A percentile compares a stretch with the other conserved stretches of the same genome.
Evolutionary conservation across 2,113 vertebrate genomes (phyloP).

Genomic region (Actinemys pallida): DNA sequence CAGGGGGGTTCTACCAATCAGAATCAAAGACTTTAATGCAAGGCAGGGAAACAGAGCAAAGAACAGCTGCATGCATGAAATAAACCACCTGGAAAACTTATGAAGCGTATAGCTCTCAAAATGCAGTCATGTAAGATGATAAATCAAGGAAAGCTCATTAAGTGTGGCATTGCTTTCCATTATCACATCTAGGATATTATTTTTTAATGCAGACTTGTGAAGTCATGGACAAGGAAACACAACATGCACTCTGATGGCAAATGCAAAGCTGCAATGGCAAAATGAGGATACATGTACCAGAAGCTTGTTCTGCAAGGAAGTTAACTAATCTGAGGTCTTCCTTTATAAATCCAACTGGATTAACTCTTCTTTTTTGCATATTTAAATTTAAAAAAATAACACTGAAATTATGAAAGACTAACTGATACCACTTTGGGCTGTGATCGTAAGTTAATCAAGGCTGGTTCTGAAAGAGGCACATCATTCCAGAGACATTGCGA

Average conservation of each 20-base stretch:
- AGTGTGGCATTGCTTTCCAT: not conserved
- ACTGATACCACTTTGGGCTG: not conserved
- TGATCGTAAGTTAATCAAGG: not conserved
- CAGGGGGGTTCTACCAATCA: slow-evolving; percentile 89
- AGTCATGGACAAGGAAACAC: slow-evolving; percentile 56
- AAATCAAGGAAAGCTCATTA: slow-evolving; percentile 13
- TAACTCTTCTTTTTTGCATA: not conserved
- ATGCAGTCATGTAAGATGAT: slow-evolving; percentile 6
- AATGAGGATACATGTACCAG: not conserved
- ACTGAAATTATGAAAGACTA: not conserved
- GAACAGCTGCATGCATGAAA: not conserved
- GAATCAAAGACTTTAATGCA: slow-evolving; percentile 51
- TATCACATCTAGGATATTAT: not conserved
- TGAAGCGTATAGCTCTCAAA: not conserved
- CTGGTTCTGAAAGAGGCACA: not conserved
- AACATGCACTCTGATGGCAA: slow-evolving; percentile 71
- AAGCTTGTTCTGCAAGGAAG: not conserved
- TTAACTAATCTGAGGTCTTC: not conserved
- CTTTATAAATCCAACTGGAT: not conserved
- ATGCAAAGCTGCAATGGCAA: slow-evolving; percentile 66
- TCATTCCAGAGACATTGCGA: not conserved
- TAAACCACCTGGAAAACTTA: not conserved
- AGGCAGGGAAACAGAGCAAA: not conserved
- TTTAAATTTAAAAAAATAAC: not conserved
- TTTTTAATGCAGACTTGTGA: slow-evolving; percentile 60